Base-by-base conservation (phyloP, 2,888 invertebrate genomes). In the Seira sanloemensis region DNA sequence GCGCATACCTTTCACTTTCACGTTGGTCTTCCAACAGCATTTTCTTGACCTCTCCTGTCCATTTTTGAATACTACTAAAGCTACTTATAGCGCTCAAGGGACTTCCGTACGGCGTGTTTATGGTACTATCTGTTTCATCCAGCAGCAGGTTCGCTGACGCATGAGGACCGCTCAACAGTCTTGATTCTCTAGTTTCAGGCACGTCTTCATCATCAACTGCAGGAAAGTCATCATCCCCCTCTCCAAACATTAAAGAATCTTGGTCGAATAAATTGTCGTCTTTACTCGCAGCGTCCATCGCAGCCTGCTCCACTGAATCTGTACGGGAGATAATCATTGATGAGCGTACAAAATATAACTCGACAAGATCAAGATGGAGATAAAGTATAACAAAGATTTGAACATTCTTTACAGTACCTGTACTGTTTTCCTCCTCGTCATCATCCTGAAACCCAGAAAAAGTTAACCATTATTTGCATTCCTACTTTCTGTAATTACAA, bases 11-110 rank as follows among this genome's bases (percentile, higher is more conserved):
- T 77, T 85, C 67, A 24, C 46, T 80, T 18, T 75, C 18, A 2
- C 67, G 46, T 50, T 85, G 85, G 66, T 85, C 85, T 66, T 85
- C 85, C 19, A 85, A 27, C 0, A 85, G 65, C 85, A 85, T 85
- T 19, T 85, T 72, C 18, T 80, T 85, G 0, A 85, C 77, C 18
- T 85, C 85, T 0, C 80, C 77, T 5, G 76, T 85, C 80, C 80
- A 85, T 58, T 80, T 77, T 50, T 73, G 80, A 27, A 77, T 80
- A 26, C 50, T 62, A 62, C 58, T 58, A 37, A 73, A 50, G 58
- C 62, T 68, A 68, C 77, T 72, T 26, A 84, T 76, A 27, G 75
- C 79, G 58, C 84, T 84, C 18, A 75, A 21, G 0, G 85, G 85
- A 50, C 85, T 85, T 9, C 85, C 85, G 26, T 79, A 84, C 12